phyloP scores from a whole-genome alignment of 2,888 invertebrate genomes.

The Habroteleia sp. region DNA sequence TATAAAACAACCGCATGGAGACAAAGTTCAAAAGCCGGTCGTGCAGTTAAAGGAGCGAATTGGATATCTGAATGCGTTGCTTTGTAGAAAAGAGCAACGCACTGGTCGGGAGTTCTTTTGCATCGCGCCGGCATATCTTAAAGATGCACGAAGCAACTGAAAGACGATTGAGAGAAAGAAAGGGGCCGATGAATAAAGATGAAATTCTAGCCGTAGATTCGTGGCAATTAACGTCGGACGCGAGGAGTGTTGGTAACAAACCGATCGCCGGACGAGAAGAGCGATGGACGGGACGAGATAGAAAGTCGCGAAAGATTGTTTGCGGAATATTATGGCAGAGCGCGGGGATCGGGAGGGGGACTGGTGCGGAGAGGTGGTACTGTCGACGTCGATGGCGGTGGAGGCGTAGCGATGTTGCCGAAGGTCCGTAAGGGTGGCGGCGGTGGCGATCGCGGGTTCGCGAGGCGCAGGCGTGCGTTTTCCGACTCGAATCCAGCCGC shows the following conservation, averaged over 20 bases:
- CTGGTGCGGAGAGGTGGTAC: constrained; percentile 22
- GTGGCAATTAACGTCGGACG: constrained; percentile 4
- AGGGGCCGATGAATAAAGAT: neutral
- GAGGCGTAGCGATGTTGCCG: constrained; percentile 68
- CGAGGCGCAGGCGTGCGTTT: constrained; percentile 76
- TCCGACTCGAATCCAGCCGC: constrained; percentile 76
- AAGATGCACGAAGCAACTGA: constrained; percentile 24
- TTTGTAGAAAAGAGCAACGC: constrained; percentile 37
- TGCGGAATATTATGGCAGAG: constrained; percentile 34
- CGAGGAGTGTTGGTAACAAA: constrained; percentile 2
- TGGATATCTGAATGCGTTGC: constrained; percentile 31
- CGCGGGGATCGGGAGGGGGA: constrained; percentile 12
- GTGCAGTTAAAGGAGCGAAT: constrained; percentile 12
- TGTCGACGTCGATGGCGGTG: constrained; percentile 49
- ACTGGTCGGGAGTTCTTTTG: constrained; percentile 23
- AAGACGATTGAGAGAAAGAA: constrained; percentile 13
- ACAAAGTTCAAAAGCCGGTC: too few relatives aligned
- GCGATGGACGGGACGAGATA: constrained; percentile 37
- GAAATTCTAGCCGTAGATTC: neutral
- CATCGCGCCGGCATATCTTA: neutral
- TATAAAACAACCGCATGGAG: too few relatives aligned
- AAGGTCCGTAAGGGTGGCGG: constrained; percentile 63
- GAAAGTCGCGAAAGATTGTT: constrained; percentile 45
- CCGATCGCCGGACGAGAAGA: constrained; percentile 3
- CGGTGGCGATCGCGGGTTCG: constrained; percentile 68